These are phyloP conservation scores for Entomobrya proxima DNA, from an alignment of 2,888 invertebrate genomes.

Conservation along the genomic window DNA sequence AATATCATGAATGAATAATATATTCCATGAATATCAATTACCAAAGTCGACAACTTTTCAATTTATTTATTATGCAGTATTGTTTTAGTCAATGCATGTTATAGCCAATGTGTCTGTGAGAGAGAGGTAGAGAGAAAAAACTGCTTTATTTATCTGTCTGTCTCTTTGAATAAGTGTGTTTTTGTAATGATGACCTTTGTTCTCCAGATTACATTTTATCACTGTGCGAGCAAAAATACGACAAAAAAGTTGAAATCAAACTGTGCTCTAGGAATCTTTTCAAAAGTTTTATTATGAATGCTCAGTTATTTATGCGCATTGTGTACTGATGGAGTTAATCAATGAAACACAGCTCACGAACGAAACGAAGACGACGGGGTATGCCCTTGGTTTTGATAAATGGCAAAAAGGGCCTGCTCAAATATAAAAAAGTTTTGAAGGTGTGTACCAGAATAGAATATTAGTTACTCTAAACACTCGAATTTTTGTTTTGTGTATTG, in stretches of 20 bases:
- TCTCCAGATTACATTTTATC: constrained; percentile 15
- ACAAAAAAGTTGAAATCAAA: constrained; percentile 24
- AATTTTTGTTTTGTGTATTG: background rate
- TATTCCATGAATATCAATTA: constrained; percentile 68
- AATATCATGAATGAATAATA: constrained; percentile 57
- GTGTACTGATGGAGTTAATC: background rate
- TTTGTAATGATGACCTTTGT: constrained; percentile 35
- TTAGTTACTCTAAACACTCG: background rate
- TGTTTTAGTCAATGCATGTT: constrained; percentile 2
- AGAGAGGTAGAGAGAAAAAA: background rate
- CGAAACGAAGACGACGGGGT: background rate
- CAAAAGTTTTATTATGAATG: background rate
- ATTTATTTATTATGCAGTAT: constrained; percentile 38
- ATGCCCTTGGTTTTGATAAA: background rate
- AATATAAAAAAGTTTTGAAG: background rate
- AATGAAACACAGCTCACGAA: constrained; percentile 31
- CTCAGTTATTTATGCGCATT: background rate
- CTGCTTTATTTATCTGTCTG: background rate
- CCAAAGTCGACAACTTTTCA: constrained; percentile 38
- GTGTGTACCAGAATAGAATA: background rate
- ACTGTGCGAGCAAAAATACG: background rate
- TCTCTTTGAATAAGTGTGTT: background rate
- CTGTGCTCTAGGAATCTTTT: background rate
- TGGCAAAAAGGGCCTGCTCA: background rate
- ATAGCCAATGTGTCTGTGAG: no score